Percentiles rank a stretch among this genome's conserved stretches.
Evolutionary conservation across 2,888 invertebrate species (phyloP).

Genomic region (Glaucopsyche alexis): DNA sequence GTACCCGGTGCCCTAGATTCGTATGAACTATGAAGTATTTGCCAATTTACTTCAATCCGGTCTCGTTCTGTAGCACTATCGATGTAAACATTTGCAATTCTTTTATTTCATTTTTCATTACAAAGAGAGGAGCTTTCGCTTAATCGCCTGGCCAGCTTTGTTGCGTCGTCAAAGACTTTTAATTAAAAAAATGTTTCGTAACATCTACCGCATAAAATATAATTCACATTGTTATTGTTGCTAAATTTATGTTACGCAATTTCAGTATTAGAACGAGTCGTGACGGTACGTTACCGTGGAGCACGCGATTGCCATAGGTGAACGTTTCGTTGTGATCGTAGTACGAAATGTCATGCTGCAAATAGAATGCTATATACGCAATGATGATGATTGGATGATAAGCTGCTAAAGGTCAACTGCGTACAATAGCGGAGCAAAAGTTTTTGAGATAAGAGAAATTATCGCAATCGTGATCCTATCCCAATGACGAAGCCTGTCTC

Average conservation of each 20-base stretch:
- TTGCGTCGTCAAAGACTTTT: conserved; percentile 7
- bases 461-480: background rate
- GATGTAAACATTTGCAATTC: background rate
- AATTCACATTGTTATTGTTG: conserved; percentile 19
- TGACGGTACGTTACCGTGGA: conserved; percentile 22
- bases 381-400: conserved; percentile 27
- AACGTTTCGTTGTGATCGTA: conserved; percentile 28
- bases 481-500: background rate
- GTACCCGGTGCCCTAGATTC: conserved; percentile 4
- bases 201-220: conserved; percentile 19
- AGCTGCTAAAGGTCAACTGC: background rate
- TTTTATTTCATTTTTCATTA: background rate
- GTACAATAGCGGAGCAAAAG: conserved; percentile 4
- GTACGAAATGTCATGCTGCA: conserved; percentile 29
- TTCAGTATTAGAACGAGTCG: conserved; percentile 16
- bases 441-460: background rate
- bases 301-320: conserved; percentile 29
- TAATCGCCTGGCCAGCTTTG: conserved; percentile 1
- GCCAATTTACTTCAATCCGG: conserved; percentile 12
- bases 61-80: background rate
- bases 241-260: conserved; percentile 19
- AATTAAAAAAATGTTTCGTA: conserved; percentile 17
- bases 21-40: background rate
- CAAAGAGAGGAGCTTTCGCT: conserved; percentile 7
- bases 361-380: conserved; percentile 28